Evolutionary conservation across 2,888 invertebrate genomes (phyloP), one percentile per base, ranked within the genome.

Genomic region (Eupelmus urozonus): DNA sequence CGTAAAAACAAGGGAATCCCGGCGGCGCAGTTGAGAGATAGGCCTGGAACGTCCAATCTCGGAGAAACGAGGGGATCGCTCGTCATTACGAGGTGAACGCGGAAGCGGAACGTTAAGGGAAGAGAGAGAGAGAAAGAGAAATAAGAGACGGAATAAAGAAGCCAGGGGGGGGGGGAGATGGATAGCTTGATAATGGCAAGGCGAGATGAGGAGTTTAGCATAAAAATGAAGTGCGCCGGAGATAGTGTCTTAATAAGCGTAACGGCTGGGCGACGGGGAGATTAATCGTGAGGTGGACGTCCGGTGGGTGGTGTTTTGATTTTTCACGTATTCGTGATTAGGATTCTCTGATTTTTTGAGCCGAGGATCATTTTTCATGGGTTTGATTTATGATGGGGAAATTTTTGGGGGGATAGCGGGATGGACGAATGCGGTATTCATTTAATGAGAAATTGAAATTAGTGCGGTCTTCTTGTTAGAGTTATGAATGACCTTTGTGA

Each of bases 11-110:
- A 16, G 45, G 13, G 2, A 45, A 45, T 62, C 67, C 25, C 25
- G 23, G 25, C 20, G 11, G 34, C 2, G 51, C 0, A 49, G 29
- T 7, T 7, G 34, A n/a, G 25, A 42, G 34, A 49, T 11, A 16
- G n/a, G n/a, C n/a, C n/a, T n/a, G 27, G 16, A 65, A 13, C n/a
- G 45, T 76, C 70, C 75, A 76, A 76, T 76, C 75, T 76, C 57
- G 49, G 57, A 7, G 18, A 49, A 76, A 63, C 63, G 69, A 70
- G 76, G 76, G 76, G 63, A 63, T 76, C 62, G 59, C n/a, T n/a
- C 60, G 76, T 29, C 42, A 62, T 45, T 57, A 62, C 55, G 66
- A 66, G 49, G n/a, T n/a, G n/a, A n/a, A 20, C 18, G 25, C 59
- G 45, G 29, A 57, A 69, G 27, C 13, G 71, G 20, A 1, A 40